Conservation (phyloP, 2,888 invertebrate species). For the Drosophila infuscata region DNA sequence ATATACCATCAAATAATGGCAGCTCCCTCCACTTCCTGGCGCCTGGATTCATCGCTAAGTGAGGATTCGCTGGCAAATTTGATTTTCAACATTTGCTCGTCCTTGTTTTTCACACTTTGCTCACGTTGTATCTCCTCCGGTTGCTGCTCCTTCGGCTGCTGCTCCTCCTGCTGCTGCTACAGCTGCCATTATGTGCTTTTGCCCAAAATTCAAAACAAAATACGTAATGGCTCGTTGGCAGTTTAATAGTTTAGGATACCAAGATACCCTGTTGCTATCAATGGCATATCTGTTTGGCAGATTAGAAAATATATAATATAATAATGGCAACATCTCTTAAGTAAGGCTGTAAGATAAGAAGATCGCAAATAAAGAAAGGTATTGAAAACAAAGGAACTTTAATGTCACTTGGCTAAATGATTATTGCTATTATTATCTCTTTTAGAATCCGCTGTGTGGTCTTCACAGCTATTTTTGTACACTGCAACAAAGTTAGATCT, state of each 20-base stretch:
- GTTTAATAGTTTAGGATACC: not conserved
- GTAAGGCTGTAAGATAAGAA: too few relatives aligned
- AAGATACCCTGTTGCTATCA: constrained; percentile 18
- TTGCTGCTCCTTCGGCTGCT: not conserved
- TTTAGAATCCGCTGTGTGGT: too few relatives aligned
- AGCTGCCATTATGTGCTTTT: constrained; percentile 65
- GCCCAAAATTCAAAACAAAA: constrained; percentile 40
- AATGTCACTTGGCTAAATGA: not conserved
- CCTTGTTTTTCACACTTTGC: constrained; percentile 61
- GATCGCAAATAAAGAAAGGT: not conserved
- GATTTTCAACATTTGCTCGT: constrained; percentile 72
- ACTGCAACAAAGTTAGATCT: not conserved
- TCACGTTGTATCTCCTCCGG: constrained; percentile 24
- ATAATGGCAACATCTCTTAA: not conserved
- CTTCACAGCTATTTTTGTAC: not conserved
- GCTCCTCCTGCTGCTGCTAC: not conserved
- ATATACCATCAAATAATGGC: constrained; percentile 71
- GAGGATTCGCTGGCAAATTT: constrained; percentile 59
- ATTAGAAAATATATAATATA: not conserved
- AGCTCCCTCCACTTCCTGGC: constrained; percentile 12
- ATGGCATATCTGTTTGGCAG: not conserved
- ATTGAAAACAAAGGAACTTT: not conserved
- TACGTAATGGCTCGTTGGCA: constrained; percentile 16
- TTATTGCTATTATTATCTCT: not conserved
- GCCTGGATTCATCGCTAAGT: constrained; percentile 14